Base-by-base conservation (phyloP, 2,797 vertebrate species). In the Eleutherodactylus coqui region DNA sequence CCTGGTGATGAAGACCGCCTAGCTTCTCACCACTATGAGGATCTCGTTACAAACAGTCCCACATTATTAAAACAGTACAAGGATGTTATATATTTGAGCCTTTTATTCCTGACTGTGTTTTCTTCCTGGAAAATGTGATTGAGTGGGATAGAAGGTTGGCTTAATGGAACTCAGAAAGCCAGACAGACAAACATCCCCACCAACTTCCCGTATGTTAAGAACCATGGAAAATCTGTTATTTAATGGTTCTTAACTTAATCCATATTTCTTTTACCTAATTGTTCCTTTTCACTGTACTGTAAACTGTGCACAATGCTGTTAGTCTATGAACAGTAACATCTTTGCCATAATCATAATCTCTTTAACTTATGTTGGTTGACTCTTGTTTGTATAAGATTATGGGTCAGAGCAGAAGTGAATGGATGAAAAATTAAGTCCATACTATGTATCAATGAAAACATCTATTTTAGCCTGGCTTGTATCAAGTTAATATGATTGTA, bases 101-200 rank as follows among this genome's bases (percentile, higher is more conserved):
- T 38, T 87, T 81, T 85, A 87, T 87, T 79, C 86, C 70, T 53
- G 58, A 84, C 86, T 87, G 77, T 84, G 83, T 69, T 80, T 67
- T 58, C 77, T 87, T 81, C 86, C 82, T 87, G 86, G 86, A 85
- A 87, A 80, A 87, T 87, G 62, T 87, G 86, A 87, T 87, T 83
- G 86, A 84, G 86, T 87, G 77, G 82, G 86, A 72, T 87, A 81
- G 27, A 84, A 76, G 86, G 76, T 81, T 85, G 86, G 82, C 77
- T 84, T 87, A 84, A 84, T 85, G 86, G 76, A 76, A 34, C 77
- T 81, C 77, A 76, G 67, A 85, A 85, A 84, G 53, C 77, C 82
- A 87, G 86, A 84, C 86, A 81, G 69, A 84, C 85, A 82, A 76
- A 82, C 82, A 84, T 81, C 86, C 81, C 82, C 82, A 80, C 76